These are phyloP conservation scores for Gephyroberyx darwinii DNA, from an alignment of 2,797 vertebrate genomes.

Conservation along the genomic window DNA sequence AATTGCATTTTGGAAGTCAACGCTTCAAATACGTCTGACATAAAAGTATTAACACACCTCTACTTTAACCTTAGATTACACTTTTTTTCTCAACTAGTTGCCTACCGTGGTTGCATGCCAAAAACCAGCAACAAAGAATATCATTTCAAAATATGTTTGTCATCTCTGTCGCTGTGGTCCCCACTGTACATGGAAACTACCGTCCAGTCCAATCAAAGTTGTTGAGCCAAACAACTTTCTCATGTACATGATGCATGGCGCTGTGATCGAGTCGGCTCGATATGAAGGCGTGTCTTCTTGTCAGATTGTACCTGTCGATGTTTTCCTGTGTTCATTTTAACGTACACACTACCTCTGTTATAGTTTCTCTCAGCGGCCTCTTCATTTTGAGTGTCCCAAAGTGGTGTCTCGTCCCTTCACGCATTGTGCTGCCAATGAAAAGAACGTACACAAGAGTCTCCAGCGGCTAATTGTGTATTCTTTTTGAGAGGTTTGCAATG, in stretches of 20 bases:
- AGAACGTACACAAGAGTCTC: conserved; percentile 85
- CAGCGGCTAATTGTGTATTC: conserved; percentile 84
- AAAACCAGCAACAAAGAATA: conserved; percentile 84
- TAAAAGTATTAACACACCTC: background rate
- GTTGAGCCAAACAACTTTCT: conserved; percentile 92
- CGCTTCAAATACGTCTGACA: background rate
- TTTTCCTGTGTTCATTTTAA: conserved; percentile 60
- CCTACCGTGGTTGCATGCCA: conserved; percentile 45
- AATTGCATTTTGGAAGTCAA: background rate
- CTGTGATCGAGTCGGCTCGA: conserved; percentile 79
- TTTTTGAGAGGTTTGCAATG: conserved; percentile 90
- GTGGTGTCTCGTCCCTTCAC: conserved; percentile 57
- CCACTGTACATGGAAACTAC: conserved; percentile 94
- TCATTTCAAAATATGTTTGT: conserved; percentile 99
- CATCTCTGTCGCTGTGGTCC: conserved; percentile 91
- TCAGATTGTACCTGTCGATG: conserved; percentile 49
- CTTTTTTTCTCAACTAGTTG: conserved; percentile 10
- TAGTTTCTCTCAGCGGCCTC: conserved; percentile 48
- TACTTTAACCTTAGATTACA: background rate
- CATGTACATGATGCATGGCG: conserved; percentile 93
- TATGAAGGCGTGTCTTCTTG: conserved; percentile 58
- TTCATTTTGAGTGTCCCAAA: conserved; percentile 53
- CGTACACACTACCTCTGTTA: conserved; percentile 57
- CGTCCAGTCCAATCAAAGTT: conserved; percentile 85
- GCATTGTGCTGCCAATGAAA: conserved; percentile 74